Conservation (phyloP, 2,797 vertebrate species). For the Mastacembelus armatus region DNA sequence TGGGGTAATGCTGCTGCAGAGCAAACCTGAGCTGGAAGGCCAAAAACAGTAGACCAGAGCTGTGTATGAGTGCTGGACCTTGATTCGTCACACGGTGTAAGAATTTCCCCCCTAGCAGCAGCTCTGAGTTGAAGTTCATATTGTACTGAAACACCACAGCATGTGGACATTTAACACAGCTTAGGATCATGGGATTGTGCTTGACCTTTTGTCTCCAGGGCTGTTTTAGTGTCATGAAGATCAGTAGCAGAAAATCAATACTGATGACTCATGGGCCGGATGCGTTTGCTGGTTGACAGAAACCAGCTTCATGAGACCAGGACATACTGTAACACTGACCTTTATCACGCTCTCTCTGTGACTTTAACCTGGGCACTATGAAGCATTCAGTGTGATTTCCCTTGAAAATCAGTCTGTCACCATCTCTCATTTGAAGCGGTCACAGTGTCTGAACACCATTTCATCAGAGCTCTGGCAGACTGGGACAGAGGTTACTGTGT, state of each 20-base stretch:
- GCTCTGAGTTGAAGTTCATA: slow-evolving; percentile 33
- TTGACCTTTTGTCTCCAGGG: slow-evolving; percentile 70
- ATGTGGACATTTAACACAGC: slow-evolving; percentile 43
- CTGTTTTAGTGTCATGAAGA: slow-evolving; percentile 57
- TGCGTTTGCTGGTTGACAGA: slow-evolving; percentile 61
- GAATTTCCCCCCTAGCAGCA: slow-evolving; percentile 26
- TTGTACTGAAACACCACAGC: slow-evolving; percentile 33
- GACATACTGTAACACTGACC: slow-evolving; percentile 58
- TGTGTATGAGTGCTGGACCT: slow-evolving; percentile 38
- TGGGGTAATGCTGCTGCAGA: slow-evolving; percentile 30
- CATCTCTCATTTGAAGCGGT: slow-evolving; percentile 32
- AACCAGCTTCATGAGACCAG: slow-evolving; percentile 59
- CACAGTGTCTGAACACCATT: slow-evolving; percentile 38
- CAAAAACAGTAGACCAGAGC: slow-evolving; percentile 6
- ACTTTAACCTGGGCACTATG: slow-evolving; percentile 26
- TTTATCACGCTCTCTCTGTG: slow-evolving; percentile 40
- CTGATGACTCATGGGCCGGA: slow-evolving; percentile 64
- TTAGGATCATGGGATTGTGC: slow-evolving; percentile 53
- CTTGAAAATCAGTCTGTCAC: slow-evolving; percentile 29
- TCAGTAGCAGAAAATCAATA: slow-evolving; percentile 73
- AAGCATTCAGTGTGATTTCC: slow-evolving; percentile 38
- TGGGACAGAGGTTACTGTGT: slow-evolving; percentile 24
- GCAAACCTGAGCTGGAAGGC: slow-evolving; percentile 22
- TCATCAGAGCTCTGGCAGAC: slow-evolving; percentile 21
- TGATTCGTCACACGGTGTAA: slow-evolving; percentile 14